phyloP scores from a whole-genome alignment of 2,113 vertebrate species.

The Mungos mungo region DNA sequence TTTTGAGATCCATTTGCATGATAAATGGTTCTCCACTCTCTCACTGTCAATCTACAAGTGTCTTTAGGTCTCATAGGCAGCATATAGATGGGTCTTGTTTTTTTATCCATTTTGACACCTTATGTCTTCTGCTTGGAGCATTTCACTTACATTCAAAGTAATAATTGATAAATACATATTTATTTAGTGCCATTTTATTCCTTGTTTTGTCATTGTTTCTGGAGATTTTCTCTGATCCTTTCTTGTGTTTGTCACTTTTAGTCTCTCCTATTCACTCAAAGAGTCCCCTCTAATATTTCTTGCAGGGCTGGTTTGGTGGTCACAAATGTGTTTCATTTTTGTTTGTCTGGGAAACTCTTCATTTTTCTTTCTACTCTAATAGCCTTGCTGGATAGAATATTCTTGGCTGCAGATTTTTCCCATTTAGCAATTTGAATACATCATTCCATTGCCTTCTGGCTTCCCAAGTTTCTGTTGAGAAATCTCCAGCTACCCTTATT shows the following conservation, averaged over 20 bases:
- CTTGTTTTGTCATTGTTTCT: background rate
- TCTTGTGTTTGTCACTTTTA: background rate
- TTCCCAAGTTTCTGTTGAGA: background rate
- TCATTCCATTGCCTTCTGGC: background rate
- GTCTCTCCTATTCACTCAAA: background rate
- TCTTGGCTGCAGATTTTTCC: background rate
- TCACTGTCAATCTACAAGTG: background rate
- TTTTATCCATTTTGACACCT: background rate
- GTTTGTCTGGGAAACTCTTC: background rate
- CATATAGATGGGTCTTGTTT: background rate
- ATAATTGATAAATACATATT: background rate
- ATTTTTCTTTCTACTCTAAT: background rate
- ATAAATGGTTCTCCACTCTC: background rate
- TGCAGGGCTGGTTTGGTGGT: background rate
- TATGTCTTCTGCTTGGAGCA: background rate
- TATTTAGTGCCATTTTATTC: background rate
- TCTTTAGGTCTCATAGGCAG: background rate
- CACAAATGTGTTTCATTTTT: background rate
- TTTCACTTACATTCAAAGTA: background rate
- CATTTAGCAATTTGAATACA: background rate
- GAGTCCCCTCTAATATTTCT: background rate
- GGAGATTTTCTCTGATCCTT: background rate
- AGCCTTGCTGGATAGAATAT: background rate
- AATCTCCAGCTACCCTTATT: background rate
- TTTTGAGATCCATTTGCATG: background rate